These are phyloP conservation scores for Heptranchias perlo DNA, from an alignment of 2,113 vertebrate species.

Conservation along the genomic window DNA sequence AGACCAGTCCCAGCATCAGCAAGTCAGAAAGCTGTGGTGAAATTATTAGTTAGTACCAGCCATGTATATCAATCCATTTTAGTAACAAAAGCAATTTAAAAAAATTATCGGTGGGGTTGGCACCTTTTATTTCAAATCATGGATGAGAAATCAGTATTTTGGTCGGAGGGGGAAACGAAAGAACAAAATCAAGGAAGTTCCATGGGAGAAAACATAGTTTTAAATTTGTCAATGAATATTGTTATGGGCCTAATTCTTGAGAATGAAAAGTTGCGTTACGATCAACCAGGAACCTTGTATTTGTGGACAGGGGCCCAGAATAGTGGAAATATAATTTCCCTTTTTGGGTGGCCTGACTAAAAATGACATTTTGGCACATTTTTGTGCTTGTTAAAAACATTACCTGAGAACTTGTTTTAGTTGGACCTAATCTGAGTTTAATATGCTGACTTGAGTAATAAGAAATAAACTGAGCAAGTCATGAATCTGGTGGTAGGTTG, in stretches of 20 bases:
- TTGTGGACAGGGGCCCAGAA: not conserved
- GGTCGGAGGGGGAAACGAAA: not conserved
- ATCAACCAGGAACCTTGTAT: not conserved
- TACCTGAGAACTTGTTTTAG: not conserved
- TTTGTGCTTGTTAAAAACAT: not conserved
- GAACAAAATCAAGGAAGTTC: not conserved
- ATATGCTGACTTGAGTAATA: not conserved
- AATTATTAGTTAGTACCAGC: not conserved
- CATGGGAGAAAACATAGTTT: not conserved
- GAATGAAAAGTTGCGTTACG: not conserved
- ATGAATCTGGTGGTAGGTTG: not conserved
- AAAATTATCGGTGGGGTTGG: too few relatives aligned
- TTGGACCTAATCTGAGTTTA: not conserved
- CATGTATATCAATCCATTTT: not conserved
- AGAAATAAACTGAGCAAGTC: not conserved
- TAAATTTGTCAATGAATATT: not conserved
- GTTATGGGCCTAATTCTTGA: not conserved
- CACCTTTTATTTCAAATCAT: not conserved
- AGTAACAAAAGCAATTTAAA: not conserved
- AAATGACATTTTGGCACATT: not conserved
- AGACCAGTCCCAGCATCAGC: not conserved
- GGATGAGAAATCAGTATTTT: not conserved
- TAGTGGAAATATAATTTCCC: not conserved
- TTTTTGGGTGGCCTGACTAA: not conserved
- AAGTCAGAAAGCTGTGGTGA: not conserved